These are phyloP conservation scores for Ferdinandea cuprea DNA, from an alignment of 2,888 invertebrate genomes.

Conservation along the genomic window DNA sequence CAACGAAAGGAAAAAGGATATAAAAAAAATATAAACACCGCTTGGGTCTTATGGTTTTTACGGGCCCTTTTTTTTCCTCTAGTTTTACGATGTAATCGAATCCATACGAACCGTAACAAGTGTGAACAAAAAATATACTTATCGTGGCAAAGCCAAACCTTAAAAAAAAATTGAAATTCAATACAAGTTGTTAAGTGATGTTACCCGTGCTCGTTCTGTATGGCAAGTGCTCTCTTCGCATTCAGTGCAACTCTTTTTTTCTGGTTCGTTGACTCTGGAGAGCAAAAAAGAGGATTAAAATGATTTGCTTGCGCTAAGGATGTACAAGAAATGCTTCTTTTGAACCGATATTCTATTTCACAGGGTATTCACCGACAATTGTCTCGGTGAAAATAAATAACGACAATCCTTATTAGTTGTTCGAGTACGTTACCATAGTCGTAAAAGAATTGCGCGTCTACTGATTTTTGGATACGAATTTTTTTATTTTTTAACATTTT, in stretches of 20 bases:
- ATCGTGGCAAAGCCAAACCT: neutral
- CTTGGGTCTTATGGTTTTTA: neutral
- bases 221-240: slow-evolving; percentile 9
- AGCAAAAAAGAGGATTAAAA: slow-evolving; percentile 22
- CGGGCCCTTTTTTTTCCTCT: neutral
- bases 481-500: too few species aligned
- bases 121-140: slow-evolving; percentile 10
- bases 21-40: slow-evolving; percentile 13
- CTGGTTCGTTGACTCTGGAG: neutral
- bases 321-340: slow-evolving; percentile 2
- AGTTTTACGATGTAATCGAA: slow-evolving; percentile 23
- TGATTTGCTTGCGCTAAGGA: slow-evolving; percentile 1
- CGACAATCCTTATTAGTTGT: slow-evolving; percentile 2
- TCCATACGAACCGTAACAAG: slow-evolving; percentile 25
- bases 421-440: neutral
- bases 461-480: too few species aligned
- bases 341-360: slow-evolving; percentile 31
- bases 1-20: neutral
- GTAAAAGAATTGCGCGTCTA: too few species aligned
- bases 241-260: neutral
- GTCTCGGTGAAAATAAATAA: neutral
- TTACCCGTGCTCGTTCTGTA: neutral
- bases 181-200: slow-evolving; percentile 29
- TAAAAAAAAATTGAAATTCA: slow-evolving; percentile 3
- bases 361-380: neutral